These are phyloP conservation scores for Microctenopoma stevenorrisi DNA, from an alignment of 2,797 vertebrate species.

Conservation along the genomic window DNA sequence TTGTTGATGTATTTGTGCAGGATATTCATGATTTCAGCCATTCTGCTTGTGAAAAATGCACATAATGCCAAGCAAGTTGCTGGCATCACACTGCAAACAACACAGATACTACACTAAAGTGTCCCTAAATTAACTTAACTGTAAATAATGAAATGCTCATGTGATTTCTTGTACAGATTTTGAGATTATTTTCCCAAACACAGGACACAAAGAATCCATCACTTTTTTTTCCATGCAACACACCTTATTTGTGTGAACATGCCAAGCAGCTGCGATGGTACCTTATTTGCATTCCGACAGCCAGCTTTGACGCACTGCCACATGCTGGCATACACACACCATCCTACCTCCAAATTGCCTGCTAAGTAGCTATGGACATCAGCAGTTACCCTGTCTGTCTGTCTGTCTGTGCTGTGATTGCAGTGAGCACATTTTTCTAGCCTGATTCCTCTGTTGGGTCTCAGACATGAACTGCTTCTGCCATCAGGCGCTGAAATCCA, in stretches of 20 bases:
- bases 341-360: slow-evolving; percentile 65
- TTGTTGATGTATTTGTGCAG: neutral
- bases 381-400: slow-evolving; percentile 43
- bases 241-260: slow-evolving; percentile 48
- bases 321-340: slow-evolving; percentile 53
- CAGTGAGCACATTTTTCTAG: slow-evolving; percentile 47
- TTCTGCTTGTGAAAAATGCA: too few relatives aligned
- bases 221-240: slow-evolving; percentile 11
- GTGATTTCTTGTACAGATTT: slow-evolving; percentile 1
- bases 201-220: slow-evolving; percentile 33
- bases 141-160: neutral
- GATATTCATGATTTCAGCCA: too few relatives aligned
- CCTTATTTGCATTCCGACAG: slow-evolving; percentile 68
- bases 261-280: slow-evolving; percentile 47
- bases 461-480: slow-evolving; percentile 53
- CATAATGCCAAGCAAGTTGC: too few relatives aligned
- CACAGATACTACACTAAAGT: too few relatives aligned
- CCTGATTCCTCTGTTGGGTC: slow-evolving; percentile 46
- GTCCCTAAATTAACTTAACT: neutral
- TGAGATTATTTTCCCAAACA: neutral
- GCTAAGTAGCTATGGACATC: slow-evolving; percentile 71
- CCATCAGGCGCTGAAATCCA: slow-evolving; percentile 50
- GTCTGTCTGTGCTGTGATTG: slow-evolving; percentile 34
- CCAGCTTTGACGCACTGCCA: slow-evolving; percentile 63
- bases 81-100: too few relatives aligned